Evolutionary conservation across 64 coral and sea anemone species (phyloP), one percentile per base, ranked within the genome.

Genomic region (Orbicella faveolata): DNA sequence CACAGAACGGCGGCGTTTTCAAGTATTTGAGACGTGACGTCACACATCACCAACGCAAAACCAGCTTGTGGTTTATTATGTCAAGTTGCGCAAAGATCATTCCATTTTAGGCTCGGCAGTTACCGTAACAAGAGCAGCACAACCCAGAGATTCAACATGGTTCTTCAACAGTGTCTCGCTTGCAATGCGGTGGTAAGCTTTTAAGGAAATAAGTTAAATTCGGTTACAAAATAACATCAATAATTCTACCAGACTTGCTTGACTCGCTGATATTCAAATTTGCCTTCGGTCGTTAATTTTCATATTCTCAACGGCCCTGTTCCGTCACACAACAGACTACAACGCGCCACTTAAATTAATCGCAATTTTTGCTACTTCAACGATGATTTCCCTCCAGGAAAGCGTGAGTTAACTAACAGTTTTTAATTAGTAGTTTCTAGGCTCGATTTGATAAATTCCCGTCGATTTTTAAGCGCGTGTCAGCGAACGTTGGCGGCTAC

Each of bases 41-140:
- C 82, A 85, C 44, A 83, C 62, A 82, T 82, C 63, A 72, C 82
- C 82, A 72, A 85, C 64, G 64, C 63, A 73, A 82, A 59, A 73
- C 65, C 82, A 73, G 82, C 82, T 70, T 85, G 82, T 85, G 82
- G 82, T 23, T 39, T 85, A 85, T 85, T 85, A 85, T 85, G 20
- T 85, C 81, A 84, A 63, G n/a, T 85, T 85, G 82, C 64, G 64
- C 65, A 85, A 73, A 85, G 65, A 10, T 73, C 44, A 70, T 20
- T 73, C 65, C 65, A 85, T 85, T 85, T 72, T 30, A 85, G 65
- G 65, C 51, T 39, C 82, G 34, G 13, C 82, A 70, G 65, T 85
- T 85, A 37, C 9, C 21, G 41, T 52, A 72, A 48, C 19, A 48
- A 72, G 20, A 72, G 19, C 21, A 53, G 11, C n/a, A 30, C 36